phyloP scores from a whole-genome alignment of 2,888 invertebrate genomes.

The Melieria crassipennis region DNA sequence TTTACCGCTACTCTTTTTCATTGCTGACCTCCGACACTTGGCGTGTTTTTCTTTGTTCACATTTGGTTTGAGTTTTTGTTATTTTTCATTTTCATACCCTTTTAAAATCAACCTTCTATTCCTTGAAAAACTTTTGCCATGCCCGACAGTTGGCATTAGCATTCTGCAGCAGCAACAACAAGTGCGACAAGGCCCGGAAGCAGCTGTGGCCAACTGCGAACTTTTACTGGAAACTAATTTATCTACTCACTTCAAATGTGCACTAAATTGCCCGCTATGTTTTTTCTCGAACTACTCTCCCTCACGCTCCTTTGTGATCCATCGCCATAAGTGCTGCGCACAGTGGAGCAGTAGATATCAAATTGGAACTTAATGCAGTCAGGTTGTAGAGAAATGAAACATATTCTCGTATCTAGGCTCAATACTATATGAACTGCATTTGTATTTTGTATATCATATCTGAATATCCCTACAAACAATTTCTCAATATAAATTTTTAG shows the following conservation, averaged over 20 bases:
- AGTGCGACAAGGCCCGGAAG: background rate
- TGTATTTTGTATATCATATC: no score
- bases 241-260: constrained; percentile 35
- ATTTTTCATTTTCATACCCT: background rate
- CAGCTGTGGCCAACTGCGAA: constrained; percentile 30
- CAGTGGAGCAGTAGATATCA: no score
- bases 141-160: constrained; percentile 9
- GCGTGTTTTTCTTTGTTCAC: background rate
- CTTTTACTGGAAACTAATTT: constrained; percentile 34
- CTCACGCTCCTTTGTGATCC: no score
- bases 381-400: no score
- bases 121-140: background rate
- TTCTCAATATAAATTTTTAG: no score
- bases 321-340: no score
- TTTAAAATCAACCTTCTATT: background rate
- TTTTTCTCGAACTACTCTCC: no score
- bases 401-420: no score
- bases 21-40: background rate
- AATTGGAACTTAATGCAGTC: no score
- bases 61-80: background rate
- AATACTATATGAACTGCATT: no score
- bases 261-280: constrained; percentile 12
- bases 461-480: no score
- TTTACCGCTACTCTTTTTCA: background rate
- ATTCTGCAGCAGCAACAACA: background rate